A percentile compares a stretch with the other conserved stretches of the same genome.
phyloP scores from a whole-genome alignment of 2,797 vertebrate species.

The Girardinus metallicus region DNA sequence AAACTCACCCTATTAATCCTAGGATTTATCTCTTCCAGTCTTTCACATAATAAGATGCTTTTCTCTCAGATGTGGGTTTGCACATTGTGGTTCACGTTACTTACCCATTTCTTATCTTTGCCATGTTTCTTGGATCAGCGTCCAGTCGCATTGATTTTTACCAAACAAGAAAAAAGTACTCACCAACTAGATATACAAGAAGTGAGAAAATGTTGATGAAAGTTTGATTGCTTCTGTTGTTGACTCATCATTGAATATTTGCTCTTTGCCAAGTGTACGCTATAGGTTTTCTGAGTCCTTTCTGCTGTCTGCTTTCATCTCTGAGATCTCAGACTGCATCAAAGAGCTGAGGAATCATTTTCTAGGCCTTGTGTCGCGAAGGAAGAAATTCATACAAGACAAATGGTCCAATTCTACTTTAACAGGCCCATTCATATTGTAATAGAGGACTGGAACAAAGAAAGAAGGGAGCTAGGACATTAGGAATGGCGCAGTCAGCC shows the following conservation, averaged over 20 bases:
- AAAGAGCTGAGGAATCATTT: slow-evolving; percentile 74
- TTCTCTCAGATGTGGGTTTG: slow-evolving; percentile 30
- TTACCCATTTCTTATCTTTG: slow-evolving; percentile 31
- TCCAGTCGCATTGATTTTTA: slow-evolving; percentile 11
- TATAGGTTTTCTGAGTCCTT: slow-evolving; percentile 41
- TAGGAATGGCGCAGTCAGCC: slow-evolving; percentile 72
- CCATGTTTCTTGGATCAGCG: slow-evolving; percentile 24
- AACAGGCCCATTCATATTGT: slow-evolving; percentile 79
- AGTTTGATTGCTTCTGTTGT: slow-evolving; percentile 31
- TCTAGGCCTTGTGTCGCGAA: slow-evolving; percentile 65
- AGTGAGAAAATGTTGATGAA: slow-evolving; percentile 5
- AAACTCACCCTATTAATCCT: slow-evolving; percentile 55
- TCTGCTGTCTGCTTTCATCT: slow-evolving; percentile 59
- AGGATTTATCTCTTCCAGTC: slow-evolving; percentile 34
- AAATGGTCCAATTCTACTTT: slow-evolving; percentile 80
- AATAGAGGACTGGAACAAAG: slow-evolving; percentile 75
- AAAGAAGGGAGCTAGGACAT: slow-evolving; percentile 70
- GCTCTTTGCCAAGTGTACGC: slow-evolving; percentile 30
- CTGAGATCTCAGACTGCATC: slow-evolving; percentile 51
- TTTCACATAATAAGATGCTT: slow-evolving; percentile 9
- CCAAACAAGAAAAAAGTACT: slow-evolving; percentile 2
- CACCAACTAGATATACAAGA: slow-evolving; percentile 4
- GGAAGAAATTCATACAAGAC: slow-evolving; percentile 75
- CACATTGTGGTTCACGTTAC: slow-evolving; percentile 14
- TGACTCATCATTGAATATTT: slow-evolving; percentile 46